phyloP scores from a whole-genome alignment of 2,888 invertebrate species.

The Leptopilina drosophilae region DNA sequence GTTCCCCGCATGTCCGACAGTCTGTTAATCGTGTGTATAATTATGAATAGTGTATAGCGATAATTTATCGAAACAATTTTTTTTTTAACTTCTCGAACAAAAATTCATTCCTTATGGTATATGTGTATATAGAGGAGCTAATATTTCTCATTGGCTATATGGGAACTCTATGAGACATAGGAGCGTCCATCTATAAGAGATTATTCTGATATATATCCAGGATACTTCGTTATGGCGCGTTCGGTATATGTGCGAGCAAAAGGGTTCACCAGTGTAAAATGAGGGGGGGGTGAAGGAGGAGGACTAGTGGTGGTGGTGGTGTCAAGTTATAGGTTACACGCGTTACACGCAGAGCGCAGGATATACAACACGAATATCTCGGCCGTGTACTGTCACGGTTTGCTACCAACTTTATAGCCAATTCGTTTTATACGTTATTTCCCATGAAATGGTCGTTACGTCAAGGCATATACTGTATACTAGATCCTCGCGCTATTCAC shows the following conservation, averaged over 20 bases:
- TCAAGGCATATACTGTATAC: slow-evolving; percentile 48
- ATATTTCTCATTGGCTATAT: slow-evolving; percentile 52
- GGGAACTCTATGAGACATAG: slow-evolving; percentile 51
- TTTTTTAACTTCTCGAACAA: neutral
- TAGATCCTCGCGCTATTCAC: slow-evolving; percentile 19
- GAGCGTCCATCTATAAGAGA: slow-evolving; percentile 60
- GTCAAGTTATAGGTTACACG: slow-evolving; percentile 69
- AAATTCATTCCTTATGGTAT: too few relatives aligned
- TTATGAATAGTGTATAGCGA: neutral
- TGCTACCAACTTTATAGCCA: slow-evolving; percentile 72
- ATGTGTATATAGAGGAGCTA: slow-evolving; percentile 1
- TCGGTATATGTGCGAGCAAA: slow-evolving; percentile 53
- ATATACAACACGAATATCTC: slow-evolving; percentile 62
- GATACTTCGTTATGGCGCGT: slow-evolving; percentile 60
- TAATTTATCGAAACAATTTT: neutral
- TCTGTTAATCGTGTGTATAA: too few relatives aligned
- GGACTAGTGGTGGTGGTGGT: slow-evolving; percentile 46
- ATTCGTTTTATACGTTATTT: slow-evolving; percentile 75
- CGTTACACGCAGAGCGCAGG: slow-evolving; percentile 62
- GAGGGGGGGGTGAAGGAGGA: too few relatives aligned
- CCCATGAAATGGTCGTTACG: slow-evolving; percentile 69
- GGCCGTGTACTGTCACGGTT: slow-evolving; percentile 55
- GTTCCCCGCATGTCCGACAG: too few relatives aligned
- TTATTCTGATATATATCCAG: slow-evolving; percentile 67
- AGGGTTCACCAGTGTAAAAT: too few relatives aligned